Evolutionary conservation across 2,797 vertebrate species (phyloP).

Genomic region (Coracias cyanogaster): DNA sequence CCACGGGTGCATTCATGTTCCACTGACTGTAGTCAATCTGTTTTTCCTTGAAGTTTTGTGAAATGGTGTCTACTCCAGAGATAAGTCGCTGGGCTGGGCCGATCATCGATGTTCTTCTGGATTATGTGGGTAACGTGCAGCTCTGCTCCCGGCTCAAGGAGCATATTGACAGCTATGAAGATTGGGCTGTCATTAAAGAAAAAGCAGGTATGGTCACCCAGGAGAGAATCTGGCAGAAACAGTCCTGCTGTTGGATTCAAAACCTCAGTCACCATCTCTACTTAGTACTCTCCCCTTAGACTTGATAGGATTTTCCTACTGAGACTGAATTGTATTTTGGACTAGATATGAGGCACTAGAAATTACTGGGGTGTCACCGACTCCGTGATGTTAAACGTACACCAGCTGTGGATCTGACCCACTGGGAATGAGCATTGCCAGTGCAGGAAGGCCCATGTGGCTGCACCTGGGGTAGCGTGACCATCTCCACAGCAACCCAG

Average conservation of each 20-base stretch:
- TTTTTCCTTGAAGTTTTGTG: slow-evolving; percentile 89
- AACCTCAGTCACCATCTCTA: background rate
- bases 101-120: slow-evolving; percentile 91
- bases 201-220: slow-evolving; percentile 86
- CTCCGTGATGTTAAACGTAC: background rate
- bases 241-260: background rate
- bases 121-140: slow-evolving; percentile 93
- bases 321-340: background rate
- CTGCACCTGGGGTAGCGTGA: background rate
- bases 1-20: background rate
- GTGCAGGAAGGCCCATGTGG: background rate
- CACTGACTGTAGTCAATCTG: background rate
- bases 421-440: background rate
- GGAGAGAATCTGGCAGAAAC: background rate
- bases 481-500: background rate
- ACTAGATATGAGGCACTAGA: background rate
- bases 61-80: slow-evolving; percentile 89
- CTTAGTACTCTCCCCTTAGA: background rate
- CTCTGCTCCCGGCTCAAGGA: slow-evolving; percentile 91
- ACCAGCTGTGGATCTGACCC: background rate
- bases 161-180: slow-evolving; percentile 92
- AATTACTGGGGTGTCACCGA: background rate
- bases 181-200: slow-evolving; percentile 89
- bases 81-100: slow-evolving; percentile 92
- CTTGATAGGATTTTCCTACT: background rate